Evolutionary conservation across 2,797 vertebrate species (phyloP).

Genomic region (Streptopelia turtur): DNA sequence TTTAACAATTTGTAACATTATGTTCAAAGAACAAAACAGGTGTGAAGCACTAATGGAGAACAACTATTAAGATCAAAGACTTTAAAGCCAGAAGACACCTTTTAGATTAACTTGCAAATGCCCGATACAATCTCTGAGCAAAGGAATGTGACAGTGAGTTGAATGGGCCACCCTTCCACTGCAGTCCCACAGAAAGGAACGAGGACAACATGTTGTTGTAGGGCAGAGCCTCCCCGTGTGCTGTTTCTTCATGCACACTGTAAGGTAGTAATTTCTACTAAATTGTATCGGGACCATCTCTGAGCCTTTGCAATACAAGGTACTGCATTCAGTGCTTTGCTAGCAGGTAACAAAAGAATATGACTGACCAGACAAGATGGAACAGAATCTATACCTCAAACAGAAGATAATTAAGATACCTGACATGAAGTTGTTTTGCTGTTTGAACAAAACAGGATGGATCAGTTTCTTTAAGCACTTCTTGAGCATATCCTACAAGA

Average conservation of each 20-base stretch:
- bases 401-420: constrained; percentile 77
- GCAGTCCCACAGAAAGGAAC: neutral
- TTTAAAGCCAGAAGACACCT: neutral
- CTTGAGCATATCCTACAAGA: constrained; percentile 96
- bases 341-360: neutral
- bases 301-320: neutral
- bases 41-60: neutral
- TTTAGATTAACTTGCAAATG: neutral
- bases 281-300: neutral
- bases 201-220: fast-evolving
- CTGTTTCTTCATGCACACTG: fast-evolving
- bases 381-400: neutral
- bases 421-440: constrained; percentile 93
- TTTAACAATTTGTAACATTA: neutral
- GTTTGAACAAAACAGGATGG: constrained; percentile 98
- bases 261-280: neutral
- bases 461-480: constrained; percentile 97
- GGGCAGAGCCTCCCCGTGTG: neutral
- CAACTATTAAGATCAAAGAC: neutral
- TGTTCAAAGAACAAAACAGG: neutral
- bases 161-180: neutral
- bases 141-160: neutral
- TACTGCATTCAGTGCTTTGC: neutral
- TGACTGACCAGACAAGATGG: neutral
- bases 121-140: neutral